Conservation (phyloP, 2,113 vertebrate species). For the Stigmatopora argus region DNA sequence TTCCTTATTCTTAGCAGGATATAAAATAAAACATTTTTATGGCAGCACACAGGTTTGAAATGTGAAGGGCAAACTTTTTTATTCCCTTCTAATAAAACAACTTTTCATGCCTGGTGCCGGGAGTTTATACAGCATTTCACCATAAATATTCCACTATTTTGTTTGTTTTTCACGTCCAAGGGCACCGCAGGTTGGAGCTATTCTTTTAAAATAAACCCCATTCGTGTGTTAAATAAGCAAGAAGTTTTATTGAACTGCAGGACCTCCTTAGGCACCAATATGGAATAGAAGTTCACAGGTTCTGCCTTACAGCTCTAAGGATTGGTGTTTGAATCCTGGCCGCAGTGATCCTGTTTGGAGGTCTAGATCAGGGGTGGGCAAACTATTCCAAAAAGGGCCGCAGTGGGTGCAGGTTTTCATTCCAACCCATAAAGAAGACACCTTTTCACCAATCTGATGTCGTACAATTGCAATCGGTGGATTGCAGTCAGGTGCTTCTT, state of each 20-base stretch:
- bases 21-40: conserved; percentile 22
- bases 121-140: conserved; percentile 25
- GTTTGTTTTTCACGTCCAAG: conserved; percentile 27
- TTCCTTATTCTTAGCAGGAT: not conserved
- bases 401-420: no score
- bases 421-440: no score
- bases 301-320: not conserved
- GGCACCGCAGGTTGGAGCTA: conserved; percentile 8
- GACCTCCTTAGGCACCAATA: not conserved
- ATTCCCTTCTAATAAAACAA: conserved; percentile 32
- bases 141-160: conserved; percentile 22
- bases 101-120: conserved; percentile 23
- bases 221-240: conserved; percentile 5
- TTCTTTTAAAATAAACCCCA: not conserved
- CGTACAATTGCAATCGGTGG: no score
- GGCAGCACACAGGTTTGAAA: conserved; percentile 29
- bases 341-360: no score
- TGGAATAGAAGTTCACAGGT: not conserved
- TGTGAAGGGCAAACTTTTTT: conserved; percentile 24
- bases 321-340: no score
- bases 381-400: no score
- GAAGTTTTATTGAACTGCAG: not conserved
- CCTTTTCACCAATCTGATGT: no score
- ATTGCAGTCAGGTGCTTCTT: no score
- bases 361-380: no score